Conservation (phyloP, 2,797 vertebrate species). For the Spinus pinus region DNA sequence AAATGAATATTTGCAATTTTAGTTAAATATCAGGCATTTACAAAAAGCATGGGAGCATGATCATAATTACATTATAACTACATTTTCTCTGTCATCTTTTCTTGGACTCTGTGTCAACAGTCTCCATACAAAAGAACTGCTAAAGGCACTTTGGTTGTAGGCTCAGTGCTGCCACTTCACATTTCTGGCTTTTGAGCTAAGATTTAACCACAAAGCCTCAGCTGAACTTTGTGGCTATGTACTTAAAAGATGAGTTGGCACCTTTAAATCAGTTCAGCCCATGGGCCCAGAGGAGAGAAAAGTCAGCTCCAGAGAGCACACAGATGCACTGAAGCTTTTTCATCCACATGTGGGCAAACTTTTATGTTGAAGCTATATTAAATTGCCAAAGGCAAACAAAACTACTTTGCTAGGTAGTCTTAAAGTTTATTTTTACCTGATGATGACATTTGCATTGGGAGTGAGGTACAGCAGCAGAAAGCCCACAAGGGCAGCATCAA, state of each 20-base stretch:
- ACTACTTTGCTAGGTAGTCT: constrained; percentile 54
- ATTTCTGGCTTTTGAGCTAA: constrained; percentile 12
- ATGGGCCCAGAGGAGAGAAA: constrained; percentile 13
- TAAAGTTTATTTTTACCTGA: constrained; percentile 64
- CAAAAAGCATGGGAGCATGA: not conserved
- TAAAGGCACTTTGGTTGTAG: not conserved
- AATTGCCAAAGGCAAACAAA: constrained; percentile 68
- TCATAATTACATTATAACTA: not conserved
- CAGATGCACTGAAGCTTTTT: constrained; percentile 31
- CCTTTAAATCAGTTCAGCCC: constrained; percentile 45
- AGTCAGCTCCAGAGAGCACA: constrained; percentile 12
- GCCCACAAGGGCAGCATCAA: constrained; percentile 44
- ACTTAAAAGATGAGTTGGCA: constrained; percentile 56
- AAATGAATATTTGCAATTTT: not conserved
- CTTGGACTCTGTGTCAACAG: not conserved
- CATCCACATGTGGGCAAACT: constrained; percentile 41
- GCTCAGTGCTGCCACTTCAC: not conserved
- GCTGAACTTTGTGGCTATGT: constrained; percentile 43
- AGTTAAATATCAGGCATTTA: not conserved
- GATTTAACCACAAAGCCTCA: constrained; percentile 18
- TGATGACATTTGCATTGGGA: constrained; percentile 68
- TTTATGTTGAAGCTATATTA: constrained; percentile 60
- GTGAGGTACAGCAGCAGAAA: constrained; percentile 34
- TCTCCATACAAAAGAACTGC: not conserved
- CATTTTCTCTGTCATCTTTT: not conserved